These are phyloP conservation scores for Peromyscus melanophrys DNA, from an alignment of 2,797 vertebrate species.

Conservation along the genomic window DNA sequence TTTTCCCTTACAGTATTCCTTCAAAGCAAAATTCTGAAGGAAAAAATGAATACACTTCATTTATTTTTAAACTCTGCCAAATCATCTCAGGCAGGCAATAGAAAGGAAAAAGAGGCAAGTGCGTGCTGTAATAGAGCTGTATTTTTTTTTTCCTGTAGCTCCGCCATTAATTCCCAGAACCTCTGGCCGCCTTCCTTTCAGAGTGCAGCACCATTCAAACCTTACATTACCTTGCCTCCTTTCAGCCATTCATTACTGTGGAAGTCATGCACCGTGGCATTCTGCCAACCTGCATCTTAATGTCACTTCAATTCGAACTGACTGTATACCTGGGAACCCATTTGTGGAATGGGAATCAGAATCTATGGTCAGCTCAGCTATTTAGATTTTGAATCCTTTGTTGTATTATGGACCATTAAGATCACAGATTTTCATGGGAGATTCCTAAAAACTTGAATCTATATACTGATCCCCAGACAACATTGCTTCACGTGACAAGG, in stretches of 20 bases:
- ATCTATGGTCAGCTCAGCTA: constrained; percentile 75
- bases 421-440: background rate
- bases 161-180: constrained; percentile 66
- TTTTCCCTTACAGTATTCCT: constrained; percentile 52
- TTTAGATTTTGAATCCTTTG: constrained; percentile 76
- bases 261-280: constrained; percentile 68
- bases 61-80: constrained; percentile 84
- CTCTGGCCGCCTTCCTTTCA: constrained; percentile 63
- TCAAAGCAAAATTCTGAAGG: constrained; percentile 67
- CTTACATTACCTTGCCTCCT: constrained; percentile 63
- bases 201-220: constrained; percentile 77
- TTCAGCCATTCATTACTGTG: constrained; percentile 61
- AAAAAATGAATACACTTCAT: constrained; percentile 82
- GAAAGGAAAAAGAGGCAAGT: constrained; percentile 49
- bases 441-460: constrained; percentile 66
- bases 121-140: constrained; percentile 52
- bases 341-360: constrained; percentile 78
- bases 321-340: constrained; percentile 67
- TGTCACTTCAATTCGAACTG: constrained; percentile 77
- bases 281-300: constrained; percentile 62
- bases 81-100: constrained; percentile 80
- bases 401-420: background rate
- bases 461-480: constrained; percentile 57
- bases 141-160: constrained; percentile 71
- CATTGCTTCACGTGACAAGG: constrained; percentile 32